Evolutionary conservation across 2,113 vertebrate species (phyloP), one percentile per base, ranked within the genome.

Genomic region (Rhodinocichla rosea): DNA sequence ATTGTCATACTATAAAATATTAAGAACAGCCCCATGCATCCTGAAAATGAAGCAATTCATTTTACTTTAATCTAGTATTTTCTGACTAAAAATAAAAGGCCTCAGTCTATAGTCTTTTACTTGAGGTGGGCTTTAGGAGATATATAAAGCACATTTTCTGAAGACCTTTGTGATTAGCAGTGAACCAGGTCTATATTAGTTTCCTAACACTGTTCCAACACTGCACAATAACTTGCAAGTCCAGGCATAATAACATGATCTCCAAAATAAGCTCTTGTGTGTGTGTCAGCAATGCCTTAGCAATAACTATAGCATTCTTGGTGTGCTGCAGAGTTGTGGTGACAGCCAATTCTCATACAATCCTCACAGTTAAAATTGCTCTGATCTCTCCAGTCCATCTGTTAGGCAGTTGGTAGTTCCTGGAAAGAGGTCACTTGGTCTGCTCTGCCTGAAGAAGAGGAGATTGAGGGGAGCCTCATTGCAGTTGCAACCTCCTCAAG

Each of bases 401-500:
- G 3, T 37, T 56, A 53, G 32, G 32, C 3, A 40, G 26, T 16
- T 56, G 11, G 14, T 33, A 26, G 28, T 18, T 92, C 65, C 65
- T 69, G 10, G 28, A 73, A 73, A 94, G 74, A 55, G 2, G 3
- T 33, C 33, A 5, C 45, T 52, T 28, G 45, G 6, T 60, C 63
- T 68, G 27, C 2, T 44, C 53, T 44, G 37, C 11, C 62, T 19
- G 37, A 42, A 44, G 35, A 35, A 45, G n/a, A 33, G 37, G 23
- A 85, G 9, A 19, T 26, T 50, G 71, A 76, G 62, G 11, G 13
- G 26, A 57, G 67, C 32, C 10, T 50, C 71, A 26, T 2, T 9
- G 13, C 26, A 35, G 20, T 17, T 32, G 9, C 32, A 67, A 3
- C 2, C 7, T 42, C 32, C 13, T 42, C 5, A 4, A 0, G 1